A percentile compares a stretch with the other conserved stretches of the same genome.
Conservation (phyloP, 2,797 vertebrate species). For the Thaleichthys pacificus region DNA sequence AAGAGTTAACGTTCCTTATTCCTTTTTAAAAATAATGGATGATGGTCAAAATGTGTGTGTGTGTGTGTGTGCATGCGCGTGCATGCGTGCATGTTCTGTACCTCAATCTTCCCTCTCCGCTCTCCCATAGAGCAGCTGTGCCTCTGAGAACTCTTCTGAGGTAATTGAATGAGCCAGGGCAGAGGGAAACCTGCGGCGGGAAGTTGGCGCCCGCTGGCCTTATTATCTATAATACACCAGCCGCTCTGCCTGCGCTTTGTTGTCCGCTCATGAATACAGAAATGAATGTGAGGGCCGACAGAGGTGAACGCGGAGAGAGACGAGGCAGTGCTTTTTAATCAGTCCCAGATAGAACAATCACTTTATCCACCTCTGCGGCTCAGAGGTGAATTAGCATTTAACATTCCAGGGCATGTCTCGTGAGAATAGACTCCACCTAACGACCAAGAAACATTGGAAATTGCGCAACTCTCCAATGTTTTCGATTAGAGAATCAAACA, state of each 20-base stretch:
- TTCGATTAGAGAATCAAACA: constrained; percentile 72
- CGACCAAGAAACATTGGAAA: constrained; percentile 64
- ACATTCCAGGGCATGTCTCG: constrained; percentile 78
- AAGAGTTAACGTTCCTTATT: too few relatives aligned
- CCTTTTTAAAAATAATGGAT: too few relatives aligned
- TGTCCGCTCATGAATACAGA: constrained; percentile 77
- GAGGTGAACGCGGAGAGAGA: constrained; percentile 66
- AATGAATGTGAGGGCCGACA: constrained; percentile 72
- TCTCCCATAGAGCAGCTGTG: constrained; percentile 73
- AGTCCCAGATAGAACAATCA: constrained; percentile 76
- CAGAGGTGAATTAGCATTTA: constrained; percentile 77
- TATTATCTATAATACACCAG: constrained; percentile 74
- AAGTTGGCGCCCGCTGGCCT: constrained; percentile 71
- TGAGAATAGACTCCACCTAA: constrained; percentile 62
- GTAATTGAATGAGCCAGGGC: constrained; percentile 74
- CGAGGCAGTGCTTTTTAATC: constrained; percentile 71
- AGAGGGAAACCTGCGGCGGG: constrained; percentile 67
- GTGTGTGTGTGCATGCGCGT: constrained; percentile 41
- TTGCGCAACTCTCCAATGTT: constrained; percentile 70
- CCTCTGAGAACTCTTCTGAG: constrained; percentile 72
- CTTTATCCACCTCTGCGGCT: constrained; percentile 72
- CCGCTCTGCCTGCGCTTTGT: constrained; percentile 66
- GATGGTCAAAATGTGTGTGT: constrained; percentile 12
- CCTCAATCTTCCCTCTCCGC: constrained; percentile 72
- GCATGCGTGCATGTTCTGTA: constrained; percentile 52